Conservation (phyloP, 2,888 invertebrate species). For the Fabriciana adippe region DNA sequence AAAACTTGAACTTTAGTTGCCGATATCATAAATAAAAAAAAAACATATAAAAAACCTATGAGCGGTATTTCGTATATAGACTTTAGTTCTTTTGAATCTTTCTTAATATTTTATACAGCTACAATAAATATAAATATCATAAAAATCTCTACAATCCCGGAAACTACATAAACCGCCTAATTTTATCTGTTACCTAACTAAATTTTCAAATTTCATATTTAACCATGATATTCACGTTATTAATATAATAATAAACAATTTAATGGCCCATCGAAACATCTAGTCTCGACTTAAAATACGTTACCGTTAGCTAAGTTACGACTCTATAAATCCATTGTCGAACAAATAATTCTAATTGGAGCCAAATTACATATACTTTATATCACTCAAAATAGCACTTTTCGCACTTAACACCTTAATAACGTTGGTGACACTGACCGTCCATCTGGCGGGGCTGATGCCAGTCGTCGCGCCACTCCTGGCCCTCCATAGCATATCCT, state of each 20-base stretch:
- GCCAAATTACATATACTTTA: constrained; percentile 18
- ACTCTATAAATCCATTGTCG: constrained; percentile 16
- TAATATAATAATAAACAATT: not conserved
- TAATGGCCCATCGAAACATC: not conserved
- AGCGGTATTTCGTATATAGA: too few species aligned
- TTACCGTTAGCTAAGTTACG: constrained; percentile 11
- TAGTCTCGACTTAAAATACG: not conserved
- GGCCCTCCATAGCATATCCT: constrained; percentile 79
- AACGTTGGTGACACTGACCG: constrained; percentile 62
- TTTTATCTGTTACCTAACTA: too few species aligned
- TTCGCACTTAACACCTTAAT: constrained; percentile 31
- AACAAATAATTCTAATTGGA: constrained; percentile 17
- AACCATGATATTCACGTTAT: too few species aligned
- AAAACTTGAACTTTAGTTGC: too few species aligned
- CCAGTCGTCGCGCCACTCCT: constrained; percentile 78
- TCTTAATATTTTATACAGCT: too few species aligned
- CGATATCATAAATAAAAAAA: too few species aligned
- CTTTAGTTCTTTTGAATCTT: too few species aligned
- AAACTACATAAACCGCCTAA: too few species aligned
- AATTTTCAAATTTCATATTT: too few species aligned
- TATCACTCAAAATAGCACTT: constrained; percentile 22
- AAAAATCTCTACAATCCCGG: too few species aligned
- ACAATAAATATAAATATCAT: too few species aligned
- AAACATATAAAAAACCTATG: too few species aligned
- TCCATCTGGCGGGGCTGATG: constrained; percentile 72